Evolutionary conservation across 2,797 vertebrate genomes (phyloP), one percentile per base, ranked within the genome.

Genomic region (Poeciliopsis gracilis): DNA sequence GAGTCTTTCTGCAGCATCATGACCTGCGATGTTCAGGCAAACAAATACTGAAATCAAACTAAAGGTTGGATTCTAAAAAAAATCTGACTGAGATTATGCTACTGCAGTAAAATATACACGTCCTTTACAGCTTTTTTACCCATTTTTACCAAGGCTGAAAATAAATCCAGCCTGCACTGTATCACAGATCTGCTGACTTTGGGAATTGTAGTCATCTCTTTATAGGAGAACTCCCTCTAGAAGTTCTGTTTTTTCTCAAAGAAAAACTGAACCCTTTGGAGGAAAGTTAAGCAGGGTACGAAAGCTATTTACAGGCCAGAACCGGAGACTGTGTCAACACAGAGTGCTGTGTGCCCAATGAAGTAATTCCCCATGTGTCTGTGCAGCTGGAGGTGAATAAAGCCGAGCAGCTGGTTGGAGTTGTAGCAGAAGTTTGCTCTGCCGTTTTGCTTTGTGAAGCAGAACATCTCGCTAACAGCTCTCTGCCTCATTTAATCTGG

Each of bases 391-490:
- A 84, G 76, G 85, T 84, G 77, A 88, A 72, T 81, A 82, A 91
- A 84, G 85, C 16, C 1, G 70, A 91, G 84, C 93, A 94, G 89
- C 93, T 92, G 93, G 82, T 38, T 84, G 77, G 86, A 92, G 82
- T 89, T 82, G 86, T 81, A 77, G 78, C 79, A 74, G 41, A 88
- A 47, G 80, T 94, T 91, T 87, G 61, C 88, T 81, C 82, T 77
- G 67, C 33, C 66, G 70, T 49, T 90, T 81, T 86, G 84, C 86
- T 89, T 88, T 73, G 83, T 84, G 84, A 89, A 91, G 90, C 87
- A 73, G 63, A 77, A 69, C 61, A 0, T 72, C 77, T 76, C 45
- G 10, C 82, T 84, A 82, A 87, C 81, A 78, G 73, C 55, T 79
- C 79, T 20, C 57, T 15, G 79, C 89, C 74, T 89, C 88, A 86